Evolutionary conservation across 2,888 invertebrate genomes (phyloP), one percentile per base, ranked within the genome.

Genomic region (Branchipolynoe longqiensis): DNA sequence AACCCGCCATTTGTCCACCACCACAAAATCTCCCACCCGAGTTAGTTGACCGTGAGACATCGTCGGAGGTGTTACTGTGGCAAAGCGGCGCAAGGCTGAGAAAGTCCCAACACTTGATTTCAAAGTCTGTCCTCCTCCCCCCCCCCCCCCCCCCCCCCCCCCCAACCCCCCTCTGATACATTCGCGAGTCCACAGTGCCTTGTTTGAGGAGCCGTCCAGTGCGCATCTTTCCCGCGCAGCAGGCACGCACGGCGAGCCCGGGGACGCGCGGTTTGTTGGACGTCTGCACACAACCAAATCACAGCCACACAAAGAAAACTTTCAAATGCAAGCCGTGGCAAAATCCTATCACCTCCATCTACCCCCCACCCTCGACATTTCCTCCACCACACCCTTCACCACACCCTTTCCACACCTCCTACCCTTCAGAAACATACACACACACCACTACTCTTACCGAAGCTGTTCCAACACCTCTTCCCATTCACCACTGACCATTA

Each of bases 271-370:
- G 25, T 33, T 33, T 48, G 48, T 41, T 54, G 78, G 31, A 22
- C 48, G 54, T 48, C 48, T 48, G 54, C 78, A 78, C 33, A 78
- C 78, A 78, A n/a, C 41, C 28, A 54, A 78, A 48, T 78, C 78
- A 41, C 78, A 48, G 48, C 8, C 31, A 25, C 78, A 78, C 78
- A 78, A 78, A 48, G 78, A 33, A 54, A 78, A 69, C 78, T 54
- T 78, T 78, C 48, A 78, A 78, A 78, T 78, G 48, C 78, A 48
- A 78, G 78, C 54, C 78, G 25, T 78, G 78, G 78, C 28, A 78
- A 78, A 78, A 78, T 78, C n/a, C n/a, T n/a, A n/a, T n/a, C n/a
- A 78, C 78, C 78, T 78, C 25, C 78, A 78, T 41, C 25, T 4
- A 25, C 62, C 62, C 25, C 25, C 31, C 4, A n/a, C 62, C 62